Evolutionary conservation across 92 coral and sea anemone species (phyloP).

Genomic region (Palythoa grandis): DNA sequence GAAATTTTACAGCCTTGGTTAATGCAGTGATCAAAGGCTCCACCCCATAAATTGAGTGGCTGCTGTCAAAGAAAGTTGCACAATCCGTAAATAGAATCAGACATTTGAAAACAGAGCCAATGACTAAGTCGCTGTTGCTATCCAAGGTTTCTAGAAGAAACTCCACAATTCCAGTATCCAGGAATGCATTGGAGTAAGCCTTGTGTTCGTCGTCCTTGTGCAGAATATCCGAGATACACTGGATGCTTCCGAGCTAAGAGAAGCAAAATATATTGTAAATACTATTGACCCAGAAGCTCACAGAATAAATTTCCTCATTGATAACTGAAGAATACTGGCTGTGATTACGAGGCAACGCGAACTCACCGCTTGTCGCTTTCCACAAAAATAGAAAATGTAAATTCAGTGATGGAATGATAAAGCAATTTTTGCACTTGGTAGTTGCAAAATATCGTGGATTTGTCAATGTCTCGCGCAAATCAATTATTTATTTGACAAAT

Average conservation of each 20-base stretch:
- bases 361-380: too few relatives aligned
- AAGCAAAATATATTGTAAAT: not conserved
- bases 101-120: conserved; percentile 85
- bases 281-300: not conserved
- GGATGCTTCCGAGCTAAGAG: conserved; percentile 67
- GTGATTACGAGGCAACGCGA: too few relatives aligned
- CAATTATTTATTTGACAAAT: too few relatives aligned
- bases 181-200: conserved; percentile 47
- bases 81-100: conserved; percentile 58
- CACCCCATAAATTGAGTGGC: conserved; percentile 85
- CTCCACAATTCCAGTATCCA: conserved; percentile 72
- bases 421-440: too few relatives aligned
- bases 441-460: too few relatives aligned
- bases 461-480: too few relatives aligned
- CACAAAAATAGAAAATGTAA: too few relatives aligned
- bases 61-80: conserved; percentile 67
- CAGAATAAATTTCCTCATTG: too few relatives aligned
- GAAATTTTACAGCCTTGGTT: conserved; percentile 61
- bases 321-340: too few relatives aligned
- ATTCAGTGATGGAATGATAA: too few relatives aligned
- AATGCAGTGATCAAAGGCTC: conserved; percentile 75
- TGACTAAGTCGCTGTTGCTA: conserved; percentile 72
- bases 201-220: conserved; percentile 41
- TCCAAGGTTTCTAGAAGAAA: conserved; percentile 85
- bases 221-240: conserved; percentile 61